Percentiles rank a stretch among this genome's conserved stretches.
Conservation (phyloP, 1,140 invertebrate genomes). For the Panonychus citri region DNA sequence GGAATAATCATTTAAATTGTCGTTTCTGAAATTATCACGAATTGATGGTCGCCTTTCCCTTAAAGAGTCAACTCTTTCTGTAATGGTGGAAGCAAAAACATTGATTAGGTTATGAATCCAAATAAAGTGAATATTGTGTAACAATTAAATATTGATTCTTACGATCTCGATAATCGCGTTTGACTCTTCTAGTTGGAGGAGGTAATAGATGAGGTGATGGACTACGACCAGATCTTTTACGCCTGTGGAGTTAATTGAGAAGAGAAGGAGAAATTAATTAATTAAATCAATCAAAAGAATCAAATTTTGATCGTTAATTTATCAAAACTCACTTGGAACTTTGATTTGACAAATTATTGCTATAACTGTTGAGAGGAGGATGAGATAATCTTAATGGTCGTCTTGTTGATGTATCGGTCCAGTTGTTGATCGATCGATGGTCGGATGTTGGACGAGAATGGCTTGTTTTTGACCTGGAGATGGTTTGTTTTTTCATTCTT, state of each 20-base stretch:
- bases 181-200: neutral
- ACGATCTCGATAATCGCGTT: neutral
- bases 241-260: neutral
- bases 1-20: neutral
- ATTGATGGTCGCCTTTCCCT: neutral
- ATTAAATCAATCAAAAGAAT: too few relatives aligned
- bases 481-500: conserved; percentile 32
- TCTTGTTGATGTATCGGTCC: neutral
- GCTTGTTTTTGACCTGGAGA: neutral
- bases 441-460: neutral
- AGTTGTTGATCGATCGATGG: neutral
- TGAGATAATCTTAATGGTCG: neutral
- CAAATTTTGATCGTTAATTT: too few relatives aligned
- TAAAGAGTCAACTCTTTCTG: neutral
- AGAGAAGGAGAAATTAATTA: too few relatives aligned
- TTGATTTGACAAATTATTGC: neutral
- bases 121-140: neutral
- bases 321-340: neutral
- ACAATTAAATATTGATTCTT: neutral
- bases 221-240: neutral
- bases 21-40: neutral
- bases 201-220: neutral
- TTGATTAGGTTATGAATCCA: neutral
- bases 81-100: neutral
- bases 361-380: neutral